A percentile compares a stretch with the other conserved stretches of the same genome.
These are phyloP conservation scores for Danaus melanippus DNA, from an alignment of 1,140 invertebrate species.

Conservation along the genomic window DNA sequence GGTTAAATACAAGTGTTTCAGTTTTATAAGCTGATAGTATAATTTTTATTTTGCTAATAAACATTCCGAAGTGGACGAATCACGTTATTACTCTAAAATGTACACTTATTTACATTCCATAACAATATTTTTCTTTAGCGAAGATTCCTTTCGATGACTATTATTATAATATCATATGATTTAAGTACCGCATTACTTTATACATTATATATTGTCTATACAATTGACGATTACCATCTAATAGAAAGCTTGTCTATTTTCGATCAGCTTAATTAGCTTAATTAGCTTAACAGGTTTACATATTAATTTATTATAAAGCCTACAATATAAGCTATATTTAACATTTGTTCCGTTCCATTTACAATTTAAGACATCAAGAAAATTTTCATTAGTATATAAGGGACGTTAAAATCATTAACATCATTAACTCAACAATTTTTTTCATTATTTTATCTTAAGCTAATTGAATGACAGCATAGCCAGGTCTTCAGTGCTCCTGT, in stretches of 20 bases:
- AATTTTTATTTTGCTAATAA: slow-evolving; percentile 17
- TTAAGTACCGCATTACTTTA: slow-evolving; percentile 10
- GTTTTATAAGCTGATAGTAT: too few species aligned
- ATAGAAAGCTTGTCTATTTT: slow-evolving; percentile 6
- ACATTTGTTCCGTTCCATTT: too few species aligned
- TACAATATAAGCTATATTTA: too few species aligned
- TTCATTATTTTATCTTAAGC: slow-evolving; percentile 10
- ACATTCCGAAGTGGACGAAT: slow-evolving; percentile 56
- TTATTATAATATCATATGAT: slow-evolving; percentile 7
- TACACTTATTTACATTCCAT: slow-evolving; percentile 25
- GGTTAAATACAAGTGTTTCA: too few species aligned
- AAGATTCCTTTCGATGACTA: slow-evolving; percentile 25
- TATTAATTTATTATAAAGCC: too few species aligned
- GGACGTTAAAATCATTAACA: too few species aligned
- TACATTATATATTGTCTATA: slow-evolving; percentile 51
- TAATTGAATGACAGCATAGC: slow-evolving; percentile 48
- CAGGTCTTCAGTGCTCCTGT: slow-evolving; percentile 57
- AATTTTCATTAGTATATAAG: too few species aligned
- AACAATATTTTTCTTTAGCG: slow-evolving; percentile 25
- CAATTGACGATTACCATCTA: slow-evolving; percentile 44
- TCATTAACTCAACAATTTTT: too few species aligned
- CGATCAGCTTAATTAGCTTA: too few species aligned
- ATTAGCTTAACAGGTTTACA: too few species aligned
- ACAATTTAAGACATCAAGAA: too few species aligned
- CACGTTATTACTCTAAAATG: slow-evolving; percentile 36